phyloP scores from a whole-genome alignment of 37 sponge, comb jelly and placozoan species.

The Cliona cf. orientalis region DNA sequence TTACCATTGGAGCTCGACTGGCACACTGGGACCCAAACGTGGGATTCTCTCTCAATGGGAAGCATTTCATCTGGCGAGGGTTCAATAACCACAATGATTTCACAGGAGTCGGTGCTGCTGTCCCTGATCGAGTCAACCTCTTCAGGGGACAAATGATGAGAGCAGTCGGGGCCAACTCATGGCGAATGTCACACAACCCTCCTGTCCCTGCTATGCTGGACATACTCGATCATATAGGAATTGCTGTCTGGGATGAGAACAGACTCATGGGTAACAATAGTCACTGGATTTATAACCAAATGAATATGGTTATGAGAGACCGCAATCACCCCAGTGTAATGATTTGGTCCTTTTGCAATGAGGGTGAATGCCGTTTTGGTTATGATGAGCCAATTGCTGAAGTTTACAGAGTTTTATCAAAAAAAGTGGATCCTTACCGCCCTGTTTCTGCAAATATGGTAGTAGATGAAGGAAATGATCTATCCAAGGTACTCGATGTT shows the following conservation, averaged over 20 bases:
- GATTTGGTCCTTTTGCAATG: conserved; percentile 72
- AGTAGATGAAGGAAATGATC: conserved; percentile 21
- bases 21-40: conserved; percentile 49
- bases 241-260: conserved; percentile 72
- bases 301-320: conserved; percentile 62
- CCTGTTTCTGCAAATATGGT: conserved; percentile 60
- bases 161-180: conserved; percentile 65
- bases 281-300: conserved; percentile 40
- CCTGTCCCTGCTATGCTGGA: conserved; percentile 55
- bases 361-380: conserved; percentile 39
- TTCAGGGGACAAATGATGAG: conserved; percentile 62
- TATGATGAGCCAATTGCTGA: neutral
- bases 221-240: conserved; percentile 48
- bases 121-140: conserved; percentile 56
- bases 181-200: conserved; percentile 78
- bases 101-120: conserved; percentile 57
- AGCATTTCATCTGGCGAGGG: conserved; percentile 53
- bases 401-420: conserved; percentile 33
- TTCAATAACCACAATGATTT: conserved; percentile 73
- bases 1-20: conserved; percentile 25
- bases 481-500: conserved; percentile 50
- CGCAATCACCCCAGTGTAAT: conserved; percentile 72
- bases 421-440: conserved; percentile 41
- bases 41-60: conserved; percentile 54
- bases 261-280: conserved; percentile 45